Evolutionary conservation across 2,113 vertebrate genomes (phyloP).

Genomic region (Ceyx margarethae): DNA sequence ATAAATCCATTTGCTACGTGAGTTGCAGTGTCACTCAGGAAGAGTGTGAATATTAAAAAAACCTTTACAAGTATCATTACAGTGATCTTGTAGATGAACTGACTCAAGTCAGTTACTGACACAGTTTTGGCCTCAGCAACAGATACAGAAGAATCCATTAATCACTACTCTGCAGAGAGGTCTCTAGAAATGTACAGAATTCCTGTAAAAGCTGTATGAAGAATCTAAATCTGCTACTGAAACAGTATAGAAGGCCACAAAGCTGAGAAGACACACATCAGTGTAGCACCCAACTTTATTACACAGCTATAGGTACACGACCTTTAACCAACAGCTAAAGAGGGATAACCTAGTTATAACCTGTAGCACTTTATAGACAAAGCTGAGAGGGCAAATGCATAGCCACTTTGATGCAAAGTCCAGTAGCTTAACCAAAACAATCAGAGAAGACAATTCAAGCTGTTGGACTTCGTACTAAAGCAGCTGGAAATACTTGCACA

Average conservation of each 20-base stretch:
- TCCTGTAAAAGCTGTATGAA: background rate
- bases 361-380: background rate
- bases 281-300: background rate
- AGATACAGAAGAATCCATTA: background rate
- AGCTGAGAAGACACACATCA: background rate
- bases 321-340: background rate
- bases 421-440: slow-evolving; percentile 10
- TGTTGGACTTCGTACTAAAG: slow-evolving; percentile 34
- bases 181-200: background rate
- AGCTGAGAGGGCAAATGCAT: background rate
- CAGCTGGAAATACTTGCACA: background rate
- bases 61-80: background rate
- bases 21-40: background rate
- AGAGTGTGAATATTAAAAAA: background rate
- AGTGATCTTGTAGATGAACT: background rate
- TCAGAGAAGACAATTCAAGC: slow-evolving; percentile 1
- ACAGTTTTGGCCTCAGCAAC: background rate
- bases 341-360: background rate
- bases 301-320: background rate
- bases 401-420: slow-evolving; percentile 30
- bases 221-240: background rate
- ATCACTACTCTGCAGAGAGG: fast-evolving
- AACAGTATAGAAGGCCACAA: background rate
- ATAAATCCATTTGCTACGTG: background rate
- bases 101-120: background rate